phyloP scores from a whole-genome alignment of 1,140 invertebrate genomes.

The Leptestheria dahalacensis region DNA sequence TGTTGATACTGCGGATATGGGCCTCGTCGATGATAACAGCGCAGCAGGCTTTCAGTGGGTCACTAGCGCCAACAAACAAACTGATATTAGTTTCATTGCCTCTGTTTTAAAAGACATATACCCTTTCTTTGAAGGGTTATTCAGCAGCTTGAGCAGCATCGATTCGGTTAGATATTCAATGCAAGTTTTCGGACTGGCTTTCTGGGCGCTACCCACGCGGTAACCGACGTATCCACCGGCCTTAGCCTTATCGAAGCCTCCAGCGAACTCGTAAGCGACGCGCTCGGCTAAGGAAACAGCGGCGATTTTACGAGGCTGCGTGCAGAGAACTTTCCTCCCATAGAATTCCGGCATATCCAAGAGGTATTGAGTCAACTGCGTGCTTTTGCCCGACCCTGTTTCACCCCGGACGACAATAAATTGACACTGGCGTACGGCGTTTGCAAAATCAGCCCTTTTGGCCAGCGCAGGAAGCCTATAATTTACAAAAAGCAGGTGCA shows the following conservation, averaged over 20 bases:
- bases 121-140: background rate
- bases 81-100: slow-evolving; percentile 40
- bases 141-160: background rate
- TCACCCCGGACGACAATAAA: slow-evolving; percentile 28
- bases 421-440: slow-evolving; percentile 17
- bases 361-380: slow-evolving; percentile 71
- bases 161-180: slow-evolving; percentile 4
- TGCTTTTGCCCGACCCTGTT: slow-evolving; percentile 32
- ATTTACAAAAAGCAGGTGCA: no score
- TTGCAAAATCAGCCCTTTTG: background rate
- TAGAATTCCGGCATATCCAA: slow-evolving; percentile 53
- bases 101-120: background rate
- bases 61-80: slow-evolving; percentile 77
- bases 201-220: slow-evolving; percentile 32
- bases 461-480: slow-evolving; percentile 2
- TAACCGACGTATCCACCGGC: slow-evolving; percentile 65
- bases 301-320: slow-evolving; percentile 79
- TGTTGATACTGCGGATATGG: slow-evolving; percentile 81
- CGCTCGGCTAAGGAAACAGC: slow-evolving; percentile 68
- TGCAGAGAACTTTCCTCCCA: slow-evolving; percentile 72
- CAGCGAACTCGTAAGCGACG: slow-evolving; percentile 61
- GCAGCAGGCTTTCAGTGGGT: slow-evolving; percentile 75
- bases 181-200: background rate
- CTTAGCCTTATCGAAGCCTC: slow-evolving; percentile 67
- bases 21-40: slow-evolving; percentile 84